Evolutionary conservation across 2,797 vertebrate genomes (phyloP), one percentile per base, ranked within the genome.

Genomic region (Hephaestus fuliginosus): DNA sequence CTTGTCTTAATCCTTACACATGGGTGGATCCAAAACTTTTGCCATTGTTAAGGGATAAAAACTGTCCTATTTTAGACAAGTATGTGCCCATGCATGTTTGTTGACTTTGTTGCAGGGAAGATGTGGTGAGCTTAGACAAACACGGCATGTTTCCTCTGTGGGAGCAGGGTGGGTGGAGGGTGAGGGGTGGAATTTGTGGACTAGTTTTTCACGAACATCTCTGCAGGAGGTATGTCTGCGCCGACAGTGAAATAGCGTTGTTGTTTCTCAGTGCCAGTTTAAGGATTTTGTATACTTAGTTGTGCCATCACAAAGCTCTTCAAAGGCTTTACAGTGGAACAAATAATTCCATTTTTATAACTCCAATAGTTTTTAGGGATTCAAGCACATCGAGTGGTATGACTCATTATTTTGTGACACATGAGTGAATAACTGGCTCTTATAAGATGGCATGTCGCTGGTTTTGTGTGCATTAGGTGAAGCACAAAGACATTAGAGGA

Each of bases 81-180:
- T 93, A 89, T 91, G 85, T 90, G 91, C 88, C 92, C 84, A 71
- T 91, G 82, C 92, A 91, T 86, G 93, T 93, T 92, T 91, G 89
- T 93, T 94, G 91, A 92, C 85, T 88, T 89, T 93, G 83, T 90
- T 81, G 81, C 78, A 79, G 67, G 76, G 86, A 89, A 84, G 85
- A 90, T 93, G 88, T 85, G 92, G 90, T 92, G 81, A 93, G 85
- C 83, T 82, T 83, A 88, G 81, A 91, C 88, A 93, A 93, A 93
- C 87, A 86, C 81, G 78, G 76, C 90, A 90, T 85, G 86, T 76
- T 93, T 93, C 88, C 83, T 87, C 81, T 86, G 85, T 87, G 88
- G 83, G 86, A 85, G 85, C 30, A 66, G 78, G 76, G 88, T 80
- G 89, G 85, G 86, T 70, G 78, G 70, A 76, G 74, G 63, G 77